These are phyloP conservation scores for Oithona nana DNA, from an alignment of 2,888 invertebrate genomes.

Conservation along the genomic window DNA sequence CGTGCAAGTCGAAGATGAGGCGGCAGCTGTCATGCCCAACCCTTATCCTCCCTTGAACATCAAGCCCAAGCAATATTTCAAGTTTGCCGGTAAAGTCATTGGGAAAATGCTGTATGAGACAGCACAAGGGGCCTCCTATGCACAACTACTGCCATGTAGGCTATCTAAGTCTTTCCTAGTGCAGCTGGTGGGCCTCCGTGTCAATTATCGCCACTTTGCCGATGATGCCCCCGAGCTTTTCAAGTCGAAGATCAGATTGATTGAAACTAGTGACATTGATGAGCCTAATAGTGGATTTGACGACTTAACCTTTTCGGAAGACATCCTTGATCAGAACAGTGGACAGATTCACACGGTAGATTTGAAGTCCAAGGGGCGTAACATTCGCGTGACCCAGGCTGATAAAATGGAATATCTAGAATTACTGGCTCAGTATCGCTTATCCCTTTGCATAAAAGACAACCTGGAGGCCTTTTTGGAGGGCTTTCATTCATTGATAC, in stretches of 20 bases:
- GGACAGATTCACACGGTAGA: slow-evolving; percentile 49
- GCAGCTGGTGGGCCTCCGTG: slow-evolving; percentile 75
- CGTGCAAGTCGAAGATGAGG: slow-evolving; percentile 60
- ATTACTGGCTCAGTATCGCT: slow-evolving; percentile 49
- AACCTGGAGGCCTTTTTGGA: slow-evolving; percentile 74
- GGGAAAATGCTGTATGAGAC: slow-evolving; percentile 89
- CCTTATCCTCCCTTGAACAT: slow-evolving; percentile 44
- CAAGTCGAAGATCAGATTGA: slow-evolving; percentile 76
- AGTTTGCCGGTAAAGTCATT: slow-evolving; percentile 63
- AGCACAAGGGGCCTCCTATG: slow-evolving; percentile 66
- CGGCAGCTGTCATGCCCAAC: slow-evolving; percentile 78
- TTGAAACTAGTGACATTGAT: slow-evolving; percentile 73
- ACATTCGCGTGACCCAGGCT: slow-evolving; percentile 48
- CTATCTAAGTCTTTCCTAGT: slow-evolving; percentile 82
- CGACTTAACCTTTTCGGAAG: slow-evolving; percentile 48
- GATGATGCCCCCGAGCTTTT: slow-evolving; percentile 88
- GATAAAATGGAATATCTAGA: slow-evolving; percentile 67
- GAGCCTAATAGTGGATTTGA: slow-evolving; percentile 50
- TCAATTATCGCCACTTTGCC: slow-evolving; percentile 83
- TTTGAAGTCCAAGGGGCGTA: slow-evolving; percentile 60
- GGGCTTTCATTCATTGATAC: slow-evolving; percentile 73
- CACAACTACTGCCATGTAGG: slow-evolving; percentile 70
- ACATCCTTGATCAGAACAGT: slow-evolving; percentile 59
- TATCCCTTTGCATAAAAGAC: slow-evolving; percentile 56
- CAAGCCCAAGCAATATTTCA: slow-evolving; percentile 73